Conservation (phyloP, 2,888 invertebrate species). For the Plebejus argus region DNA sequence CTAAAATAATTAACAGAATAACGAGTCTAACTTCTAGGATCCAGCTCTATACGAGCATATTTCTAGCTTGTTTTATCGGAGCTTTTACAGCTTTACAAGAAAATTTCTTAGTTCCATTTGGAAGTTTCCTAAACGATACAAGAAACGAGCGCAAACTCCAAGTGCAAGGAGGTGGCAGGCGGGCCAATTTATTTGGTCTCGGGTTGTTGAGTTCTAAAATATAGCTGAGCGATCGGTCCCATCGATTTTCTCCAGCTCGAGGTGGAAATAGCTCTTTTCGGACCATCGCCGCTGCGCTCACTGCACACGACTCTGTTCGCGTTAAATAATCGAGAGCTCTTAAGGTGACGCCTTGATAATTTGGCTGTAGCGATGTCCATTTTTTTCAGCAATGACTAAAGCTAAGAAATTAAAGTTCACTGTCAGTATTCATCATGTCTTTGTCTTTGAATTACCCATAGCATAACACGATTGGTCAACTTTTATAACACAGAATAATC, state of each 20-base stretch:
- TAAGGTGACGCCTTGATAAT: too few relatives aligned
- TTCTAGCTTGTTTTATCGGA: background rate
- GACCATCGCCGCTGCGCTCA: conserved; percentile 54
- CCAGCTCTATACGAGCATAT: background rate
- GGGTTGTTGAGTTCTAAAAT: conserved; percentile 35
- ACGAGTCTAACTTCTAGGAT: too few relatives aligned
- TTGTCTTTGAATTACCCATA: too few relatives aligned
- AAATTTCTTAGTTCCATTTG: background rate
- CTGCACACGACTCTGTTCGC: conserved; percentile 50
- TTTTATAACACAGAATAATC: too few relatives aligned
- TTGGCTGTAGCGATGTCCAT: too few relatives aligned
- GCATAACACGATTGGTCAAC: too few relatives aligned
- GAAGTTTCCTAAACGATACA: background rate
- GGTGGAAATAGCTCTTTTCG: conserved; percentile 62
- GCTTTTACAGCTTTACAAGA: background rate
- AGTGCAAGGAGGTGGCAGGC: background rate
- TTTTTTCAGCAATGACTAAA: too few relatives aligned
- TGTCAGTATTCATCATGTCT: too few relatives aligned
- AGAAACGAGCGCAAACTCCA: conserved; percentile 9
- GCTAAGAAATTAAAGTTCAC: too few relatives aligned
- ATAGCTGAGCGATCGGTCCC: conserved; percentile 38
- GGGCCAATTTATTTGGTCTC: conserved; percentile 5
- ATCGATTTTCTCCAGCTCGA: conserved; percentile 56
- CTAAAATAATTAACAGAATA: background rate
- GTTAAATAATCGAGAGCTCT: conserved; percentile 62